A percentile compares a stretch with the other conserved stretches of the same genome.
Evolutionary conservation across 2,113 vertebrate genomes (phyloP).

Genomic region (Antechinus stuartii): DNA sequence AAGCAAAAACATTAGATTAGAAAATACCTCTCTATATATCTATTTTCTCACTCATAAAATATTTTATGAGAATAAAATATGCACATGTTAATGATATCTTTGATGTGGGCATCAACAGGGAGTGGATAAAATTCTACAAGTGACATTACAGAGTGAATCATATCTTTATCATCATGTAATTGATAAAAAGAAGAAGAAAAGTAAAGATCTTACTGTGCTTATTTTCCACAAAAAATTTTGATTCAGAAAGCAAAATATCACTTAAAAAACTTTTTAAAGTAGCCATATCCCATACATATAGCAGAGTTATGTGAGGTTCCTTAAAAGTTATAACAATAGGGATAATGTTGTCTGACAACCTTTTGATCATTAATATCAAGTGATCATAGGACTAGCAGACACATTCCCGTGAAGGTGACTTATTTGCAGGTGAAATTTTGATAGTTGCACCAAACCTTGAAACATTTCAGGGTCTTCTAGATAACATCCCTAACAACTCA

Average conservation of each 20-base stretch:
- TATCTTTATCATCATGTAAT: neutral
- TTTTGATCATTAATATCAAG: too few species aligned
- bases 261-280: neutral
- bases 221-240: neutral
- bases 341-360: too few species aligned
- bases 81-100: neutral
- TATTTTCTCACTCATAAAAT: neutral
- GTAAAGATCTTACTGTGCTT: neutral
- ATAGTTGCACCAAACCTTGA: too few species aligned
- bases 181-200: neutral
- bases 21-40: neutral
- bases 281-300: neutral
- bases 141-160: neutral
- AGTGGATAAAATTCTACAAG: neutral
- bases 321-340: too few species aligned
- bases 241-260: neutral
- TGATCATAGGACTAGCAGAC: too few species aligned
- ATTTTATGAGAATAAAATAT: neutral
- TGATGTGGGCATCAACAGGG: neutral
- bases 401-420: too few species aligned
- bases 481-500: too few species aligned
- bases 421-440: too few species aligned
- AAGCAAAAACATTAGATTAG: neutral
- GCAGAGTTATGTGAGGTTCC: neutral
- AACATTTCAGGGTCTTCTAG: too few species aligned